Conservation (phyloP, 2,797 vertebrate genomes). For the Chaetophractus vellerosus region DNA sequence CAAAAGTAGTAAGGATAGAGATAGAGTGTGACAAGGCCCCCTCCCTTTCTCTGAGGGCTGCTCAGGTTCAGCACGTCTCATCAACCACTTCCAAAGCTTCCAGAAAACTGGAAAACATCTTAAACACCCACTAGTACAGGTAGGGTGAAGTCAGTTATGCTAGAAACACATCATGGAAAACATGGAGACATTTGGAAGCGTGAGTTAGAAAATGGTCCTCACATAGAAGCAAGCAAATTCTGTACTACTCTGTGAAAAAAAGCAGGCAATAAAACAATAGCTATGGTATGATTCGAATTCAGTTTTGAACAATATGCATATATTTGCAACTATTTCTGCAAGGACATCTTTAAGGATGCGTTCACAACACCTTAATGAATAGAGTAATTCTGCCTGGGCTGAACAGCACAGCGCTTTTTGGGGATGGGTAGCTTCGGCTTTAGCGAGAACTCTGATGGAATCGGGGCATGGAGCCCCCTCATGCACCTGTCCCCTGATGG, state of each 20-base stretch:
- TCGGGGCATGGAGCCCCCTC: fast-evolving
- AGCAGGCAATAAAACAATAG: not conserved
- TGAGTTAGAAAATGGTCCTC: not conserved
- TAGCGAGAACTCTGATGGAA: not conserved
- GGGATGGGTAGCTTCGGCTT: fast-evolving
- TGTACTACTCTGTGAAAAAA: not conserved
- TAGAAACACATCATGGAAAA: not conserved
- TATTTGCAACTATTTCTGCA: not conserved
- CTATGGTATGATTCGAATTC: not conserved
- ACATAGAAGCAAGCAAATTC: not conserved
- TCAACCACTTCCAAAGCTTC: no score
- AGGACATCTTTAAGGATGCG: not conserved
- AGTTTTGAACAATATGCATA: not conserved
- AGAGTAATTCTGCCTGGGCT: not conserved
- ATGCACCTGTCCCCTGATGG: fast-evolving
- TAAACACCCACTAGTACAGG: not conserved
- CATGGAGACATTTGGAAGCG: not conserved
- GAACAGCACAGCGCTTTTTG: fast-evolving
- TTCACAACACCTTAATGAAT: not conserved
- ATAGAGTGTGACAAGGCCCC: not conserved
- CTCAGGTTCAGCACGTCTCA: fast-evolving
- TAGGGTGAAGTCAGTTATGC: not conserved
- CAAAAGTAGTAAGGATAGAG: not conserved
- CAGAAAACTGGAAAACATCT: not conserved
- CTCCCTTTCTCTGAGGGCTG: no score